Percentiles rank a stretch among this genome's conserved stretches.
These are phyloP conservation scores for Luperina testacea DNA, from an alignment of 2,888 invertebrate species.

Conservation along the genomic window DNA sequence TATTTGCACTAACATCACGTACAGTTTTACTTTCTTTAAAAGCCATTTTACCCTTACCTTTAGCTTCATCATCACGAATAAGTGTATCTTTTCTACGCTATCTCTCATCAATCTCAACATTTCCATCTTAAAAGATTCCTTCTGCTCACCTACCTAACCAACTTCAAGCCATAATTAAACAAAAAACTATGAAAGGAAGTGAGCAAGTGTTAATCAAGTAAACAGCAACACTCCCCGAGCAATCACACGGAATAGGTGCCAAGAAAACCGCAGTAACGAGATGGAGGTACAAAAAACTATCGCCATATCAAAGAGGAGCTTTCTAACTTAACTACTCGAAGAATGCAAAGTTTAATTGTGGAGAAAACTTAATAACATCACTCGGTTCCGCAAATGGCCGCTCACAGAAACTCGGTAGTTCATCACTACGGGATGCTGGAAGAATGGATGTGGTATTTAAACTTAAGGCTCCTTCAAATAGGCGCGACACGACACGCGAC, in stretches of 20 bases:
- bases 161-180: conserved; percentile 16
- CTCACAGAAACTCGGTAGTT: conserved; percentile 65
- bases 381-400: conserved; percentile 73
- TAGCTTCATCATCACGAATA: not conserved
- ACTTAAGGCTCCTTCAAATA: too few relatives aligned
- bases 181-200: conserved; percentile 48
- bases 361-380: conserved; percentile 83
- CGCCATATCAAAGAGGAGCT: conserved; percentile 65
- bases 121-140: conserved; percentile 1
- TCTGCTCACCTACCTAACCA: not conserved
- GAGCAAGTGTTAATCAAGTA: conserved; percentile 52
- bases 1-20: not conserved
- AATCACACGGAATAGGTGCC: conserved; percentile 60
- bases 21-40: not conserved
- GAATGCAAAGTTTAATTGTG: conserved; percentile 80
- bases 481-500: too few relatives aligned
- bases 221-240: conserved; percentile 44
- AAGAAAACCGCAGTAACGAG: conserved; percentile 61
- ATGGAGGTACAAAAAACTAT: conserved; percentile 51
- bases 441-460: conserved; percentile 58
- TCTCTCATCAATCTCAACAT: not conserved
- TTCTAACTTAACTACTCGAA: conserved; percentile 71
- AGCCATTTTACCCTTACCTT: not conserved
- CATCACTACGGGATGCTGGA: conserved; percentile 37
- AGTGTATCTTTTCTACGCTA: not conserved